A percentile compares a stretch with the other conserved stretches of the same genome.
phyloP scores from a whole-genome alignment of 1,140 invertebrate genomes.

The Heliothis subflexa region DNA sequence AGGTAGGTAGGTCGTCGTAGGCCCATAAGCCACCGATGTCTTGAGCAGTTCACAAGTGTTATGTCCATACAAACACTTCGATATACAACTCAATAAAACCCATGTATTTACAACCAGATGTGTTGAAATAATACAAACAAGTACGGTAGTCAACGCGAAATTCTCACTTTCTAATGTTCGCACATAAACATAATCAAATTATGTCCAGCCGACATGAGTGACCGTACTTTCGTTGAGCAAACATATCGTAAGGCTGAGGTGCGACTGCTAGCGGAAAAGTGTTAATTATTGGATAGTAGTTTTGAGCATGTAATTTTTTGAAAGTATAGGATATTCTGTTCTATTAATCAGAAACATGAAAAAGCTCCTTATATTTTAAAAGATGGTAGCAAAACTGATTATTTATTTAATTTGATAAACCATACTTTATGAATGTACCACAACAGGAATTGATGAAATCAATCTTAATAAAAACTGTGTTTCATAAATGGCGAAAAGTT shows the following conservation, averaged over 20 bases:
- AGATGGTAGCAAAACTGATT: too few relatives aligned
- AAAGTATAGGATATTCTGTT: too few relatives aligned
- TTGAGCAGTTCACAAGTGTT: too few relatives aligned
- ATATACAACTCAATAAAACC: conserved; percentile 9
- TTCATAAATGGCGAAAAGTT: too few relatives aligned
- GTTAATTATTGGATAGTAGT: neutral
- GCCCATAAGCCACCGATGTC: too few relatives aligned
- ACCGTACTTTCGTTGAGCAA: conserved; percentile 65
- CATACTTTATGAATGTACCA: too few relatives aligned
- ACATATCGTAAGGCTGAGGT: conserved; percentile 47
- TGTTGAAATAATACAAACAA: conserved; percentile 32
- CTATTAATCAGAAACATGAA: too few relatives aligned
- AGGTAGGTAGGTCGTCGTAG: too few relatives aligned
- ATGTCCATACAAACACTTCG: neutral
- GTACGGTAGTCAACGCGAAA: conserved; percentile 49
- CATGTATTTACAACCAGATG: conserved; percentile 11
- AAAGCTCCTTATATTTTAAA: too few relatives aligned
- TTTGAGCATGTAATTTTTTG: neutral
- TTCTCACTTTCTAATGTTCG: conserved; percentile 69
- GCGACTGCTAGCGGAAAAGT: neutral
- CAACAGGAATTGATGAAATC: too few relatives aligned
- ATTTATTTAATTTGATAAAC: too few relatives aligned
- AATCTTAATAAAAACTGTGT: too few relatives aligned
- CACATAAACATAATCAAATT: conserved; percentile 67
- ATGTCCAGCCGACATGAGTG: conserved; percentile 52